Percentiles rank a stretch among this genome's conserved stretches.
Evolutionary conservation across 2,797 vertebrate species (phyloP).

Genomic region (Carduelis carduelis): DNA sequence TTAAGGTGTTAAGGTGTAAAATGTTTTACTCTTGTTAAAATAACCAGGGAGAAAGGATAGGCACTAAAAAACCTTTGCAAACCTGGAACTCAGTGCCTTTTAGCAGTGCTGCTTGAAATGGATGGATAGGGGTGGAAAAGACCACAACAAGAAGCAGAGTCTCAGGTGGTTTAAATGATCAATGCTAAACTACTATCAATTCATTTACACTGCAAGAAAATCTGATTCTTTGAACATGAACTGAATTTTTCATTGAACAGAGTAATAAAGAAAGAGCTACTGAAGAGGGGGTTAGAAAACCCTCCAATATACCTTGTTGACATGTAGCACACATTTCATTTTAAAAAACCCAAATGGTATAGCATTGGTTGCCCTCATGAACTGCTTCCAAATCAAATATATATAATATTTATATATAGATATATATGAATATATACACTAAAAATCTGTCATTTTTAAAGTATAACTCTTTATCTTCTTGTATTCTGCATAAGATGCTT

Average conservation of each 20-base stretch:
- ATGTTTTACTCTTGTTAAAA: background rate
- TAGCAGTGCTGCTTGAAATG: background rate
- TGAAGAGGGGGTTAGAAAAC: background rate
- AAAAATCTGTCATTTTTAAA: background rate
- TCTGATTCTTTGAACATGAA: background rate
- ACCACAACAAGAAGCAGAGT: background rate
- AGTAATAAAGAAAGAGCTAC: background rate
- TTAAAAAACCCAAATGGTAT: background rate
- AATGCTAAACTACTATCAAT: background rate
- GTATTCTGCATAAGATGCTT: background rate
- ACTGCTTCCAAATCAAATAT: background rate
- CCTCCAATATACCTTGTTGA: background rate
- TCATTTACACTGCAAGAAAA: background rate
- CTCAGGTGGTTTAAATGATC: background rate
- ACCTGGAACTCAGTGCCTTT: background rate
- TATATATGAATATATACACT: background rate
- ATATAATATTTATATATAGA: background rate
- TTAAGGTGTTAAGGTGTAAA: background rate
- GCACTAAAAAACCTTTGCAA: background rate
- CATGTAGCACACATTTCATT: background rate
- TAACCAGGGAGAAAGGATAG: background rate
- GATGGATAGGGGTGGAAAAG: background rate
- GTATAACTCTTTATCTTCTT: background rate
- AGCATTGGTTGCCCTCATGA: background rate
- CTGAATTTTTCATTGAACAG: background rate